Percentiles rank a stretch among this genome's conserved stretches.
phyloP scores from a whole-genome alignment of 2,113 vertebrate species.

The Donacobius atricapilla region DNA sequence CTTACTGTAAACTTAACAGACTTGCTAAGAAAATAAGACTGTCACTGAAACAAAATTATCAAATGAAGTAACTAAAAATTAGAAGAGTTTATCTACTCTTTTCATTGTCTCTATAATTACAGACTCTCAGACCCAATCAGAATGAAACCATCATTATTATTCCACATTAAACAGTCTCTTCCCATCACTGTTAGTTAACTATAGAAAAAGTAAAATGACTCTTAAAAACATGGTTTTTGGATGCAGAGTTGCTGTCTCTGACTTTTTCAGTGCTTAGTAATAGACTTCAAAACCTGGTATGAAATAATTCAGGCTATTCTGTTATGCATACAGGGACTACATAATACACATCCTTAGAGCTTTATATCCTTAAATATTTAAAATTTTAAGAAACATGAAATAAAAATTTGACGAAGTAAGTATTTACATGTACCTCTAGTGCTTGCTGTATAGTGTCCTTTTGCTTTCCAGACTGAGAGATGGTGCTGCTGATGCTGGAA shows the following conservation, averaged over 20 bases:
- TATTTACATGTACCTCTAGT: constrained; percentile 81
- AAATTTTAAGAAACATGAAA: neutral
- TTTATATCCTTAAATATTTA: neutral
- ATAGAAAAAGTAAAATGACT: neutral
- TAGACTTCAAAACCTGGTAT: neutral
- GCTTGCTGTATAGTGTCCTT: constrained; percentile 97
- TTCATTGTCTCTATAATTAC: neutral
- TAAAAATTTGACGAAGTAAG: neutral
- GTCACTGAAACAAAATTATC: neutral
- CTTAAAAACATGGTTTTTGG: neutral
- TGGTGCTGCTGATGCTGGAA: constrained; percentile 77
- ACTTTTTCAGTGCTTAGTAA: neutral
- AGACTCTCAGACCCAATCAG: neutral
- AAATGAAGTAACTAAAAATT: neutral
- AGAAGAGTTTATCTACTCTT: neutral
- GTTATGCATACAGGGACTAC: neutral
- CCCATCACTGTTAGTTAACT: neutral
- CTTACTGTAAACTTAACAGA: neutral
- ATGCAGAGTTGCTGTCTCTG: neutral
- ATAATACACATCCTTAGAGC: neutral
- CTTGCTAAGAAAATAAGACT: neutral
- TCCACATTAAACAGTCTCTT: neutral
- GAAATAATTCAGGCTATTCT: neutral
- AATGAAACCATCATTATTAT: neutral
- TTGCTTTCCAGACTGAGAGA: constrained; percentile 82